These are phyloP conservation scores for Nemapogon koenigi DNA, from an alignment of 2,888 invertebrate species.

Conservation along the genomic window DNA sequence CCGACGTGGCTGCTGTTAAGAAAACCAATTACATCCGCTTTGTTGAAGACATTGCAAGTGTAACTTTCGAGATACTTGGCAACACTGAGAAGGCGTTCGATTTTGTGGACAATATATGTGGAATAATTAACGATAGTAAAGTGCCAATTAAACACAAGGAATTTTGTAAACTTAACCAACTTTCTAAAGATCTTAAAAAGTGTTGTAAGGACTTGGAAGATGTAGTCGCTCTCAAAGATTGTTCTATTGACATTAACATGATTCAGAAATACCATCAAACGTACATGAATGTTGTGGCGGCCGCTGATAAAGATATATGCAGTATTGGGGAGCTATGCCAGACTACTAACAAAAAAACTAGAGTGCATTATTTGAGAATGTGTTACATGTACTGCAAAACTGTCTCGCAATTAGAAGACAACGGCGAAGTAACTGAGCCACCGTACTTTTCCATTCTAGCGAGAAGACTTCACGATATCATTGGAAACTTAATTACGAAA, in stretches of 20 bases:
- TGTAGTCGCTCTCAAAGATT: slow-evolving; percentile 29
- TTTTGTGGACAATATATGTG: slow-evolving; percentile 49
- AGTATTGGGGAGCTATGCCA: slow-evolving; percentile 44
- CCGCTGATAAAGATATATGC: slow-evolving; percentile 52
- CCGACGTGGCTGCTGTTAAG: slow-evolving; percentile 46
- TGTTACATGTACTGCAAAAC: slow-evolving; percentile 66
- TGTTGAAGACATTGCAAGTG: slow-evolving; percentile 54
- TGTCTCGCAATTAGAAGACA: slow-evolving; percentile 55
- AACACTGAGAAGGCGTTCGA: slow-evolving; percentile 51
- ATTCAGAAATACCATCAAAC: slow-evolving; percentile 53
- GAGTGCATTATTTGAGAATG: slow-evolving; percentile 56
- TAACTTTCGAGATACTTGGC: slow-evolving; percentile 55
- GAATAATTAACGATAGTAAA: slow-evolving; percentile 46
- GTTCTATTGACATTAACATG: slow-evolving; percentile 32
- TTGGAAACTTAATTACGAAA: slow-evolving; percentile 72
- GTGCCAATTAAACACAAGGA: slow-evolving; percentile 56
- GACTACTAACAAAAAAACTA: slow-evolving; percentile 39
- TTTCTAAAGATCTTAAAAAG: slow-evolving; percentile 49
- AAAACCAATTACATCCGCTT: slow-evolving; percentile 55
- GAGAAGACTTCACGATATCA: slow-evolving; percentile 63
- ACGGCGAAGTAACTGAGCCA: slow-evolving; percentile 32
- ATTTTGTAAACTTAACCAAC: slow-evolving; percentile 51
- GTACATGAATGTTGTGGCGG: slow-evolving; percentile 55
- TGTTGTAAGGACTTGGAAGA: slow-evolving; percentile 54
- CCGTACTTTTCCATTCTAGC: slow-evolving; percentile 61